phyloP scores from a whole-genome alignment of 1,140 invertebrate genomes.

The Gryon sp. region DNA sequence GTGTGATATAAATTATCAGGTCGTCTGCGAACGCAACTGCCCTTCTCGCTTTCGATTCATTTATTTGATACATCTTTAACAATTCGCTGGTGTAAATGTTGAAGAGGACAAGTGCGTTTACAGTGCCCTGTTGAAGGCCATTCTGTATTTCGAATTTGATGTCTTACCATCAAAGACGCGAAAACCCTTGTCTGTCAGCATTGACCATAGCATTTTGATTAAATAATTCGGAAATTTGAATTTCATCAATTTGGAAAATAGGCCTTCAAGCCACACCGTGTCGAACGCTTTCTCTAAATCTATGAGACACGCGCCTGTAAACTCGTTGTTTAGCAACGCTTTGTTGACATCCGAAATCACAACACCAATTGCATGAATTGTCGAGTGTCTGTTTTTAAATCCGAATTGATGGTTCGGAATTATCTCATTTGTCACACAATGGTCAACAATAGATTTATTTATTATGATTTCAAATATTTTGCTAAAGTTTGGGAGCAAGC shows the following conservation, averaged over 20 bases:
- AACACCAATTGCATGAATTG: no score
- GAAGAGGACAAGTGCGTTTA: background rate
- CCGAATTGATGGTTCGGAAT: no score
- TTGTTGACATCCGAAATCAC: no score
- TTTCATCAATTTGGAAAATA: background rate
- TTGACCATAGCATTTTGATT: background rate
- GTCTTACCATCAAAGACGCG: background rate
- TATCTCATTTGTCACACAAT: no score
- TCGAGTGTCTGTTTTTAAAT: no score
- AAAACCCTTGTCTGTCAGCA: background rate
- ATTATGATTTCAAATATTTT: no score
- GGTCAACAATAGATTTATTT: no score
- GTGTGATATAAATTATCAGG: conserved; percentile 1
- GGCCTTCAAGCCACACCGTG: background rate
- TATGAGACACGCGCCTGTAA: no score
- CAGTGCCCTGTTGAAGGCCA: conserved; percentile 5
- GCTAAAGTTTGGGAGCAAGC: no score
- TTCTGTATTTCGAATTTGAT: conserved; percentile 1
- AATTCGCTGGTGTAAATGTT: background rate
- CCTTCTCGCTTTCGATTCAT: background rate
- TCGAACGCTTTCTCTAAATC: no score
- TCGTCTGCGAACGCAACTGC: conserved; percentile 17
- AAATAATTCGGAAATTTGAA: background rate
- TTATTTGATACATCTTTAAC: background rate
- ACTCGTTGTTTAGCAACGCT: no score